A percentile compares a stretch with the other conserved stretches of the same genome.
phyloP scores from a whole-genome alignment of 2,888 invertebrate species.

The Amiota communis region DNA sequence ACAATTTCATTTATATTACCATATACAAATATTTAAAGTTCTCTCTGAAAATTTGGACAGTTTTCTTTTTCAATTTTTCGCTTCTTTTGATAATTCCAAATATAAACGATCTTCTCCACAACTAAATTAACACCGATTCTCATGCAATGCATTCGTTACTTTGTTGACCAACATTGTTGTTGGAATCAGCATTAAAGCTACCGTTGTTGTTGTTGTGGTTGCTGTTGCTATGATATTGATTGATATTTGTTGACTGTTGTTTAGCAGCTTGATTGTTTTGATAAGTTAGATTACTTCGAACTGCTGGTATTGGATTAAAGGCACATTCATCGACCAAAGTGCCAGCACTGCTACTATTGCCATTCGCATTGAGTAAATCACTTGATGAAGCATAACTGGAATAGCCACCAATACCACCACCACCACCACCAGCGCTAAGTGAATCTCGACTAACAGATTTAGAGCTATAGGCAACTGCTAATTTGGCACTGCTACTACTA shows the following conservation, averaged over 20 bases:
- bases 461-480: slow-evolving; percentile 41
- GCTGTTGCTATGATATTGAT: slow-evolving; percentile 50
- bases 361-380: slow-evolving; percentile 58
- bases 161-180: slow-evolving; percentile 61
- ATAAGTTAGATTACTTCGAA: slow-evolving; percentile 56
- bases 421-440: slow-evolving; percentile 30
- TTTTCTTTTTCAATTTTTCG: no score
- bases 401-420: slow-evolving; percentile 25
- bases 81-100: no score
- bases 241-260: background rate
- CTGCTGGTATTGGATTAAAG: slow-evolving; percentile 54
- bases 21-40: no score
- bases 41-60: no score
- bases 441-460: slow-evolving; percentile 12
- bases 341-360: slow-evolving; percentile 59
- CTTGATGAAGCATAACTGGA: slow-evolving; percentile 50
- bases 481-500: slow-evolving; percentile 41
- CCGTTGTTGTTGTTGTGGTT: slow-evolving; percentile 39
- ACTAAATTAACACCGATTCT: slow-evolving; percentile 59
- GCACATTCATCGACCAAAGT: slow-evolving; percentile 59
- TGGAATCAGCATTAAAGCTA: slow-evolving; percentile 52
- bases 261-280: slow-evolving; percentile 46
- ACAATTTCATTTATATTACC: no score
- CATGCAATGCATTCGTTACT: slow-evolving; percentile 69
- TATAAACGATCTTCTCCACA: slow-evolving; percentile 25